phyloP scores from a whole-genome alignment of 2,113 vertebrate genomes.

The Pogona vitticeps region DNA sequence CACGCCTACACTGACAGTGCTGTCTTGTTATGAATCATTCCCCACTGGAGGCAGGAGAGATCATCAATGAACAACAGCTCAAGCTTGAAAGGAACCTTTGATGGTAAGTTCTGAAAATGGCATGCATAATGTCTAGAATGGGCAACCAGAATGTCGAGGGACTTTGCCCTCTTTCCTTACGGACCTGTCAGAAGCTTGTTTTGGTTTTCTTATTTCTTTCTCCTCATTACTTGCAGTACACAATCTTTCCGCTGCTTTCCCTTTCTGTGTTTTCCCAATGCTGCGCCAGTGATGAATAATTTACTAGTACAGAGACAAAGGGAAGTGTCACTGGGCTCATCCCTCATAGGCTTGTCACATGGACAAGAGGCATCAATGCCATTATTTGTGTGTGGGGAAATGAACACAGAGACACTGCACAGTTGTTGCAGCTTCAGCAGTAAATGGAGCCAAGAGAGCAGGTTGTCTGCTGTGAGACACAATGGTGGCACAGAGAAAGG shows the following conservation, averaged over 20 bases:
- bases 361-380: constrained; percentile 72
- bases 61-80: constrained; percentile 20
- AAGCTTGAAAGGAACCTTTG: constrained; percentile 48
- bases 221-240: constrained; percentile 68
- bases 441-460: constrained; percentile 64
- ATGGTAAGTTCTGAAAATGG: constrained; percentile 45
- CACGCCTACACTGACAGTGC: constrained; percentile 22
- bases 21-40: constrained; percentile 42
- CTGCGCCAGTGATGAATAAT: constrained; percentile 74
- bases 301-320: constrained; percentile 71
- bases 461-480: constrained; percentile 44
- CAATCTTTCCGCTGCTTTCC: constrained; percentile 63
- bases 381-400: constrained; percentile 71
- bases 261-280: constrained; percentile 72
- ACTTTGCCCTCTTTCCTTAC: constrained; percentile 39
- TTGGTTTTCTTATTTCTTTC: background rate
- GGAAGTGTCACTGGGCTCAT: constrained; percentile 74
- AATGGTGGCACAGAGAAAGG: background rate
- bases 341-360: constrained; percentile 75
- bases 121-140: constrained; percentile 46
- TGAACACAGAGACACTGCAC: constrained; percentile 61
- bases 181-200: constrained; percentile 65
- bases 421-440: constrained; percentile 54
- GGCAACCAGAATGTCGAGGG: constrained; percentile 30
- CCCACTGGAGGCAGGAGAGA: constrained; percentile 5